Conservation (phyloP, 53 echinoderm and acorn worm genomes). For the Temnopleurus reevesii region DNA sequence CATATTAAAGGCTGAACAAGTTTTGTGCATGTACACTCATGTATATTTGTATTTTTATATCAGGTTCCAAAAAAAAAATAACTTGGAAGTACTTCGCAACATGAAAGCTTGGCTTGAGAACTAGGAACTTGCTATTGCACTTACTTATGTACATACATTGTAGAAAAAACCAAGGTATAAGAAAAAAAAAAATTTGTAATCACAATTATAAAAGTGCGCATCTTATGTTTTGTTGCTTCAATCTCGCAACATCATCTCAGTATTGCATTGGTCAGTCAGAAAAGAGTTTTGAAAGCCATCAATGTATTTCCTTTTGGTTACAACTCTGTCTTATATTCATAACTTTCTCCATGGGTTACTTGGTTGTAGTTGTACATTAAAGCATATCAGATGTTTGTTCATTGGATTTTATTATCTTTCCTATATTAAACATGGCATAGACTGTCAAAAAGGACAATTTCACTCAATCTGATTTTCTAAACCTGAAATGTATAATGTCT, state of each 20-base stretch:
- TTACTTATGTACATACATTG: constrained; percentile 9
- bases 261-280: not conserved
- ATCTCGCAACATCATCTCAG: not conserved
- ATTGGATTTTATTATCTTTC: not conserved
- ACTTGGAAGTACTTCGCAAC: not conserved
- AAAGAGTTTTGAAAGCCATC: not conserved
- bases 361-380: constrained; percentile 26
- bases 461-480: not conserved
- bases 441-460: too few species aligned
- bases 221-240: not conserved
- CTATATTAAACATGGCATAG: too few species aligned
- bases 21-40: not conserved
- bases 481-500: not conserved
- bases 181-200: not conserved
- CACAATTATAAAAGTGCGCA: not conserved
- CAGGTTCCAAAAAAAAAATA: not conserved
- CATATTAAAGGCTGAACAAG: not conserved
- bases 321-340: not conserved
- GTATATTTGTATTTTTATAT: not conserved
- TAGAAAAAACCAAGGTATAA: not conserved
- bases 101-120: not conserved
- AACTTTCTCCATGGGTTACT: not conserved
- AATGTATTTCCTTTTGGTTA: not conserved
- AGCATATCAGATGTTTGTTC: constrained; percentile 3
- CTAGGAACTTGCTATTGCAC: not conserved